Conservation (phyloP, 37 sponge, comb jelly and placozoan species). For the Petrosia ficiformis region DNA sequence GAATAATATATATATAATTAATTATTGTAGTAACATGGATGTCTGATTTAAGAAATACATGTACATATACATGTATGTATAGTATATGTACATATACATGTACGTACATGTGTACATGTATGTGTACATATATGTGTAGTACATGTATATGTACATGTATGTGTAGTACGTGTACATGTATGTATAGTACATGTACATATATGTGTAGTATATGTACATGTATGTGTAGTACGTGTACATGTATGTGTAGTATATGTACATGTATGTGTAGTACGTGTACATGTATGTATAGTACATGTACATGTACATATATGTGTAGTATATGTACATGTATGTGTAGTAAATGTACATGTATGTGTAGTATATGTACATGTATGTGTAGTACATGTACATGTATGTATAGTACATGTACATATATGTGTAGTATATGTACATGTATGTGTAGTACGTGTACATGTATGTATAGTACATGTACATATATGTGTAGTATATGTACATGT, state of each 20-base stretch:
- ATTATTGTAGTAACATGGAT: too few relatives aligned
- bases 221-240: not conserved
- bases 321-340: too few relatives aligned
- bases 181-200: not conserved
- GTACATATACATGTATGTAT: too few relatives aligned
- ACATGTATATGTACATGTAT: not conserved
- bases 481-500: constrained; percentile 1
- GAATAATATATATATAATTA: too few relatives aligned
- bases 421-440: not conserved
- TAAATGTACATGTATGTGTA: not conserved
- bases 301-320: too few relatives aligned
- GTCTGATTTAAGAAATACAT: too few relatives aligned
- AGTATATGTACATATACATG: not conserved
- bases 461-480: too few relatives aligned
- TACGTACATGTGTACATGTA: not conserved
- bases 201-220: not conserved
- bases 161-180: not conserved
- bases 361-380: too few relatives aligned
- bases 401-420: not conserved
- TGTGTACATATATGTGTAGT: not conserved
- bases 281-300: not conserved
- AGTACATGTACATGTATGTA: too few relatives aligned
- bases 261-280: not conserved
- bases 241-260: not conserved
- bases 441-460: not conserved